Percentiles rank a stretch among this genome's conserved stretches.
phyloP scores from a whole-genome alignment of 1,140 invertebrate species.

The Zaprionus davidi region DNA sequence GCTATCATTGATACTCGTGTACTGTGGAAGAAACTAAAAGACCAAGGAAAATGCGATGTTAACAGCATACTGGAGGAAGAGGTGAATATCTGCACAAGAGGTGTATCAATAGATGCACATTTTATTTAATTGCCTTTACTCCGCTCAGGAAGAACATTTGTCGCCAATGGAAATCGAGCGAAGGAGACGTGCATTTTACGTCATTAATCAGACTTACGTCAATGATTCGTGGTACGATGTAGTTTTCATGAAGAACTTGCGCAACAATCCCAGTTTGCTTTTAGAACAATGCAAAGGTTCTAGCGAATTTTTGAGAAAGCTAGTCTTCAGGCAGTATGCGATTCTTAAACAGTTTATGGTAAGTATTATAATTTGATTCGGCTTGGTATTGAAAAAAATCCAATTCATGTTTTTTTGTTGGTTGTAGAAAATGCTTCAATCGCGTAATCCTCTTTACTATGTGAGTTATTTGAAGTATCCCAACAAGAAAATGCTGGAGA shows the following conservation, averaged over 20 bases:
- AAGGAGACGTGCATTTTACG: conserved; percentile 70
- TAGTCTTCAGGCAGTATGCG: conserved; percentile 65
- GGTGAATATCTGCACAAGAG: neutral
- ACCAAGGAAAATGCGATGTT: conserved; percentile 71
- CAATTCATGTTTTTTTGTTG: neutral
- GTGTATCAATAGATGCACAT: neutral
- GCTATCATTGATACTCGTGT: conserved; percentile 53
- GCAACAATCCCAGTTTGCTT: conserved; percentile 59
- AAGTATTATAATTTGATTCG: neutral
- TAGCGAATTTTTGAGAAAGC: conserved; percentile 23
- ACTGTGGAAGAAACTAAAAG: conserved; percentile 70
- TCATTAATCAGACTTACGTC: conserved; percentile 73
- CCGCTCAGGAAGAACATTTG: conserved; percentile 44
- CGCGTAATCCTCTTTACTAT: conserved; percentile 67
- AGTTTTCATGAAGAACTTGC: conserved; percentile 67
- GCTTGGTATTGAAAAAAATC: too few relatives aligned
- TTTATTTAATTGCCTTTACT: neutral
- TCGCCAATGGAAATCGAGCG: conserved; percentile 70
- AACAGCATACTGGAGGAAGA: conserved; percentile 64
- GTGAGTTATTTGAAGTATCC: conserved; percentile 62
- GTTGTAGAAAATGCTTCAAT: conserved; percentile 79
- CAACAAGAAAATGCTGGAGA: conserved; percentile 64
- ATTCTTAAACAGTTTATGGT: conserved; percentile 67
- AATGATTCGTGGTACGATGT: conserved; percentile 76
- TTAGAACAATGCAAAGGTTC: conserved; percentile 66